Evolutionary conservation across 1,140 invertebrate species (phyloP), one percentile per base, ranked within the genome.

Genomic region (Rhagoletis zephyria): DNA sequence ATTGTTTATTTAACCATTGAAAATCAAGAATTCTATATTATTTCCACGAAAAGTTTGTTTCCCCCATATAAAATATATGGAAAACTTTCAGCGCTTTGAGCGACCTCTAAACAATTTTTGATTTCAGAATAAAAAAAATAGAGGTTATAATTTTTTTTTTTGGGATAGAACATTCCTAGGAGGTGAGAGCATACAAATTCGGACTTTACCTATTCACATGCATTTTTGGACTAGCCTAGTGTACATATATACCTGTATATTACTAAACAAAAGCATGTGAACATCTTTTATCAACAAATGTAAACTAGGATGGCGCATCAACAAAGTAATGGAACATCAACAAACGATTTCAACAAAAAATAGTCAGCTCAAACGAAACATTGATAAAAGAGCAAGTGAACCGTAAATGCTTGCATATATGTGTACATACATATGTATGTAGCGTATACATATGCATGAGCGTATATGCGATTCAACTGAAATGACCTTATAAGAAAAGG

Each of bases 371-470:
- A 30, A 30, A 48, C 48, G 7, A 45, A 48, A 51, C 45, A 81
- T 81, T 81, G 74, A 81, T 48, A 81, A 81, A 81, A 59, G 74
- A 10, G 48, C 74, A 81, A 81, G n/a, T 56, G 74, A 81, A 81
- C 48, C 42, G 74, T 81, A 19, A 74, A 74, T 45, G 40, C 45
- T 45, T 42, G 16, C 45, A 48, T 3, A 7, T 56, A 3, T 56
- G 51, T 56, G 40, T 74, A 42, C 67, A 45, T 74, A 48, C 7
- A 7, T 56, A 3, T 56, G 51, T 56, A 10, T 56, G 51, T 56
- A 42, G 16, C 14, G 16, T 7, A 45, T 14, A 70, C 65, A 42
- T 30, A 45, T 0, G 42, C 67, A 70, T 14, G 5, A 45, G 14
- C 0, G 67, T 42, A n/a, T 59, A 12, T 30, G 74, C 12, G 2